phyloP scores from a whole-genome alignment of 2,888 invertebrate genomes.

The Agrotis ipsilon region DNA sequence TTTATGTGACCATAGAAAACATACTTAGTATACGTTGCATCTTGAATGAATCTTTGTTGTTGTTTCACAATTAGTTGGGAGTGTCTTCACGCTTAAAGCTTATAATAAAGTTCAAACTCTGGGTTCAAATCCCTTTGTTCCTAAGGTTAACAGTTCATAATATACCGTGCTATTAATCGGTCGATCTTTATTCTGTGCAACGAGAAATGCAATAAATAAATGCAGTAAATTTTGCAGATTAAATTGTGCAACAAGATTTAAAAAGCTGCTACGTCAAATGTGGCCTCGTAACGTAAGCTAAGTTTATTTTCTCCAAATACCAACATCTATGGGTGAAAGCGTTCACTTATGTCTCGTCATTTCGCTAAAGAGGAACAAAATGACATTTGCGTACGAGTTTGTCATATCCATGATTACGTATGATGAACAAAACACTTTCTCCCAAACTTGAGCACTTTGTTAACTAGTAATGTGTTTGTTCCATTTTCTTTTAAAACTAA shows the following conservation, averaged over 20 bases:
- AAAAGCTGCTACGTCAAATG: not conserved
- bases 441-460: conserved; percentile 46
- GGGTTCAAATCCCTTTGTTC: conserved; percentile 22
- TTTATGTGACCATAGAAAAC: conserved; percentile 30
- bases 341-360: conserved; percentile 47
- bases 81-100: conserved; percentile 14
- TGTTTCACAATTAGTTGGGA: conserved; percentile 15
- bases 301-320: conserved; percentile 36
- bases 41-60: conserved; percentile 10
- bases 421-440: conserved; percentile 54
- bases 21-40: conserved; percentile 39
- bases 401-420: conserved; percentile 60
- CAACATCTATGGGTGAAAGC: conserved; percentile 56
- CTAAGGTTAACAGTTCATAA: not conserved
- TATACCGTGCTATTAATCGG: not conserved
- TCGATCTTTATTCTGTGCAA: not conserved
- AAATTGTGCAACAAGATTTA: not conserved
- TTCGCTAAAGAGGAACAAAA: conserved; percentile 47
- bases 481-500: conserved; percentile 30
- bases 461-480: conserved; percentile 38
- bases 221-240: not conserved
- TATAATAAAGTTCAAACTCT: conserved; percentile 39
- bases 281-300: conserved; percentile 25
- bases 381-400: conserved; percentile 64
- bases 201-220: not conserved